These are phyloP conservation scores for Chromis chromis DNA, from an alignment of 2,797 vertebrate genomes.

Conservation along the genomic window DNA sequence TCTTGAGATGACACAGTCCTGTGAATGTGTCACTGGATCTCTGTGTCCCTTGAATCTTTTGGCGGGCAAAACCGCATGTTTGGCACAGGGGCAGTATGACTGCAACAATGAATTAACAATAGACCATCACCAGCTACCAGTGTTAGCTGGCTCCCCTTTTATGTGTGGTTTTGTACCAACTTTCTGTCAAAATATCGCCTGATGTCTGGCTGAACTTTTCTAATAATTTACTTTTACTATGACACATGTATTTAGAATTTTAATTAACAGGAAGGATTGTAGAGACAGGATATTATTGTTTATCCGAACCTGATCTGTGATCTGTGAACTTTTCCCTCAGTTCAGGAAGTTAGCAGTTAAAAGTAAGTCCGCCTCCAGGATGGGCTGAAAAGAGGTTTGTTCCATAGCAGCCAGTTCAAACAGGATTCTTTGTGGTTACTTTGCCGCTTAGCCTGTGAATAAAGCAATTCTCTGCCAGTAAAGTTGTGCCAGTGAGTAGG, in stretches of 20 bases:
- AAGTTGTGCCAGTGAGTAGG: conserved; percentile 41
- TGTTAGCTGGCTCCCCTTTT: conserved; percentile 14
- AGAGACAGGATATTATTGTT: conserved; percentile 35
- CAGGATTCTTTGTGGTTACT: conserved; percentile 31
- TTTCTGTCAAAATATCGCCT: neutral
- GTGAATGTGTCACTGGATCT: conserved; percentile 56
- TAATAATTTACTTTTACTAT: neutral
- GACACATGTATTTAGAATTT: conserved; percentile 16
- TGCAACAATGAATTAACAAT: conserved; percentile 33
- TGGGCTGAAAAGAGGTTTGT: conserved; percentile 46
- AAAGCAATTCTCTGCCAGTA: conserved; percentile 35
- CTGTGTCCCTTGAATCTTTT: conserved; percentile 36
- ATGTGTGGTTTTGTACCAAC: neutral
- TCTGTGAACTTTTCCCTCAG: conserved; percentile 31
- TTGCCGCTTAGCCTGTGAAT: conserved; percentile 43
- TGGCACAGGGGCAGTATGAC: conserved; percentile 40
- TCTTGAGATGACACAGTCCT: conserved; percentile 53
- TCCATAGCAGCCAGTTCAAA: conserved; percentile 41
- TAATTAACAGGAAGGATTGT: conserved; percentile 27
- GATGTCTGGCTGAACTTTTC: neutral
- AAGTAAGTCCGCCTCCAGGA: conserved; percentile 34
- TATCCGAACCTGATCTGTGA: conserved; percentile 35
- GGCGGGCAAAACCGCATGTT: conserved; percentile 52
- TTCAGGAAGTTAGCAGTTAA: conserved; percentile 59
- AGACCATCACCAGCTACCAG: conserved; percentile 25